These are phyloP conservation scores for Drosophila fuyamai DNA, from an alignment of 1,140 invertebrate species.

Conservation along the genomic window DNA sequence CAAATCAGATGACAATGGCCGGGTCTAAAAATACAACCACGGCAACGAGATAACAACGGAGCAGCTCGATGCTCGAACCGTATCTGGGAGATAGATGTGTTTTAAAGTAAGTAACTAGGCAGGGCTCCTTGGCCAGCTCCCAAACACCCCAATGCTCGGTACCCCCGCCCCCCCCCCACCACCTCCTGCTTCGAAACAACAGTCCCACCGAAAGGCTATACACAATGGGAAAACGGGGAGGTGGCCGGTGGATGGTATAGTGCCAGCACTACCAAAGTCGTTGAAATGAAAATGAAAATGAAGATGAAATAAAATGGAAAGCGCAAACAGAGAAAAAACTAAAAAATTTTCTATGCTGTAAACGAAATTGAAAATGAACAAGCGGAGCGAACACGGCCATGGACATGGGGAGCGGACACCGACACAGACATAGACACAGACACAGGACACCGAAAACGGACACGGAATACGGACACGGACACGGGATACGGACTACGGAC, in stretches of 20 bases:
- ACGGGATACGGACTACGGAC: conserved; percentile 7
- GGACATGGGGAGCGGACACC: conserved; percentile 28
- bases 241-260: not conserved
- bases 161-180: not conserved
- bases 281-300: conserved; percentile 67
- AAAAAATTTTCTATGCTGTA: conserved; percentile 54
- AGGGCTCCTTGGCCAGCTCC: not conserved
- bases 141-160: not conserved
- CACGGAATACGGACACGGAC: conserved; percentile 5
- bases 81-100: conserved; percentile 44
- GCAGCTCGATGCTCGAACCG: not conserved
- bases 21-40: conserved; percentile 19
- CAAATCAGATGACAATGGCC: conserved; percentile 22
- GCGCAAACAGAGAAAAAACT: conserved; percentile 29
- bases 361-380: conserved; percentile 70
- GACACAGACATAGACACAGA: conserved; percentile 15
- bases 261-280: conserved; percentile 28
- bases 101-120: conserved; percentile 56
- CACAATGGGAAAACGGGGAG: conserved; percentile 2
- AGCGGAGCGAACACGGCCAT: conserved; percentile 55
- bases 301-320: conserved; percentile 73
- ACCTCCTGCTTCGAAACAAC: conserved; percentile 1
- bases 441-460: conserved; percentile 4
- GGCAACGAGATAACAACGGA: conserved; percentile 2
- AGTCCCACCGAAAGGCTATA: conserved; percentile 11